Evolutionary conservation across 2,888 invertebrate genomes (phyloP).

Genomic region (Netelia fuscicornis): DNA sequence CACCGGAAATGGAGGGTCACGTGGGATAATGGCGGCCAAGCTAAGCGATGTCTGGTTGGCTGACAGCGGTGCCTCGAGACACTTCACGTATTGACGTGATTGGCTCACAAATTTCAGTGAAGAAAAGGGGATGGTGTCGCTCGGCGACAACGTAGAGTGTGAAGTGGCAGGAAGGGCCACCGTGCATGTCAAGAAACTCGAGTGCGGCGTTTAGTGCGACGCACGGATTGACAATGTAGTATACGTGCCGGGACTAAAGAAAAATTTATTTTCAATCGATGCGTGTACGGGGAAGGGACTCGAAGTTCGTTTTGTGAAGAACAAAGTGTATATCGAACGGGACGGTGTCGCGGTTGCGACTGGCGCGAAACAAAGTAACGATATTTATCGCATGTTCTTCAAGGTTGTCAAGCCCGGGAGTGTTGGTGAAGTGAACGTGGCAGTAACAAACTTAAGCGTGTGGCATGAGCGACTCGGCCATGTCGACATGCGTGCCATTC

Average conservation of each 20-base stretch:
- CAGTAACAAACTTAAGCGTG: slow-evolving; percentile 24
- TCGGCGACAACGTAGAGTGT: slow-evolving; percentile 64
- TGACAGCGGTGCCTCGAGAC: slow-evolving; percentile 70
- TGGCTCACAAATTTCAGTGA: slow-evolving; percentile 61
- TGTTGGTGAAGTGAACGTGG: slow-evolving; percentile 49
- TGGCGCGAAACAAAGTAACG: slow-evolving; percentile 68
- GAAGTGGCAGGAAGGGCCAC: slow-evolving; percentile 55
- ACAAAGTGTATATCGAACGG: slow-evolving; percentile 51
- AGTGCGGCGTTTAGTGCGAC: slow-evolving; percentile 44
- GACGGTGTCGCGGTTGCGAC: slow-evolving; percentile 52
- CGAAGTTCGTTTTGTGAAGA: slow-evolving; percentile 56
- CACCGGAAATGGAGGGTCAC: neutral
- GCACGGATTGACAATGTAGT: slow-evolving; percentile 43
- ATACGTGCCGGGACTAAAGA: slow-evolving; percentile 69
- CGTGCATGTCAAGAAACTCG: slow-evolving; percentile 48
- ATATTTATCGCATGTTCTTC: slow-evolving; percentile 71
- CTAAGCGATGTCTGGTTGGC: slow-evolving; percentile 59
- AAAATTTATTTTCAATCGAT: slow-evolving; percentile 75
- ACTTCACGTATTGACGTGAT: slow-evolving; percentile 65
- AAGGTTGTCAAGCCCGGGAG: slow-evolving; percentile 10
- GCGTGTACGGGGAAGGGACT: slow-evolving; percentile 66
- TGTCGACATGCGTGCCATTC: slow-evolving; percentile 42
- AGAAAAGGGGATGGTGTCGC: slow-evolving; percentile 14
- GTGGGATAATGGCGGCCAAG: neutral
- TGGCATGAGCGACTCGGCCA: slow-evolving; percentile 68